These are phyloP conservation scores for Gnathonemus echidnorhynchus DNA, from an alignment of 2,113 vertebrate species.

Conservation along the genomic window DNA sequence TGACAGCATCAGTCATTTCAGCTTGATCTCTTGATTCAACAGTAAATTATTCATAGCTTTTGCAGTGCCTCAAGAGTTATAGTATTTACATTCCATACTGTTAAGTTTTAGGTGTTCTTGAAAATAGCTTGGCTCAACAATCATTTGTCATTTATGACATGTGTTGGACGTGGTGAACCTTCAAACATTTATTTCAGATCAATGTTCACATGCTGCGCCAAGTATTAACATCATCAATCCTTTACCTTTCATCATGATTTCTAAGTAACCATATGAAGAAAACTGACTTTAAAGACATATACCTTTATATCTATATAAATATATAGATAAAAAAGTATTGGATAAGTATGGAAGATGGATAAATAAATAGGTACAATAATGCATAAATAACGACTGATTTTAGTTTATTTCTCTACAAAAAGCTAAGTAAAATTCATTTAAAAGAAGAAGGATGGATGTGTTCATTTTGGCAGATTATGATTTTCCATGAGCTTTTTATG, in stretches of 20 bases:
- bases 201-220: not conserved
- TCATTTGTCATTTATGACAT: not conserved
- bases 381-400: not conserved
- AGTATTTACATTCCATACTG: not conserved
- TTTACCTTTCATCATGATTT: not conserved
- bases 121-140: not conserved
- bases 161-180: not conserved
- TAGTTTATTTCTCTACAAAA: not conserved
- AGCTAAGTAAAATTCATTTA: not conserved
- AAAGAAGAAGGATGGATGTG: not conserved
- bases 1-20: not conserved
- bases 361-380: not conserved
- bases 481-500: not conserved
- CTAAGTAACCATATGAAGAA: not conserved
- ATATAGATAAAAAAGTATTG: not conserved
- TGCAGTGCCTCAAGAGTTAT: not conserved
- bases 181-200: not conserved
- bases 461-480: not conserved
- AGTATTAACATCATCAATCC: not conserved
- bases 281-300: not conserved
- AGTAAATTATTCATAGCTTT: not conserved
- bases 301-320: not conserved
- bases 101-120: not conserved
- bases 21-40: not conserved
- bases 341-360: constrained; percentile 34